Evolutionary conservation across 1,140 invertebrate genomes (phyloP), one percentile per base, ranked within the genome.

Genomic region (Capitella teleta): DNA sequence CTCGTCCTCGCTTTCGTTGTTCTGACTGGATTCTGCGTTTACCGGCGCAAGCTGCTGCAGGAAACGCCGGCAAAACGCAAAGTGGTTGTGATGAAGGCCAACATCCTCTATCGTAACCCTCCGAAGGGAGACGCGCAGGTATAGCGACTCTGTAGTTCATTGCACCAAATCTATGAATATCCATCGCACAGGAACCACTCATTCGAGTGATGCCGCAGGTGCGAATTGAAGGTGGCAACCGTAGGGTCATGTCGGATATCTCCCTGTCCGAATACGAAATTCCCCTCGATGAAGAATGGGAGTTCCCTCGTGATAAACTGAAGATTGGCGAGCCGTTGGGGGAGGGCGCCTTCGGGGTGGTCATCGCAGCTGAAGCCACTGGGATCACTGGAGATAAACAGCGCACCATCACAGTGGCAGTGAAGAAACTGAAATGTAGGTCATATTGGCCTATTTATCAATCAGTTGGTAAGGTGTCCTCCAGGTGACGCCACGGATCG

Each of bases 391-490:
- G 84, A 55, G 77, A 79, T 18, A 80, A 80, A 32, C 73, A 79
- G 32, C 77, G 76, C 5, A 80, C 78, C 18, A n/a, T n/a, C n/a
- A 82, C 87, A 5, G 93, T 98, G 0, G 95, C 95, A 32, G 92
- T 98, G 0, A 99, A 99, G 74, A 97, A 96, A 86, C 77, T 98
- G n/a, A 98, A 98, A 82, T 84, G 86, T 88, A 69, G n/a, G n/a
- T n/a, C n/a, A n/a, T n/a, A n/a, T n/a, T n/a, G n/a, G n/a, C n/a
- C n/a, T n/a, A n/a, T n/a, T n/a, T n/a, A n/a, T n/a, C n/a, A n/a
- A n/a, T n/a, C n/a, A n/a, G n/a, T n/a, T n/a, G n/a, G n/a, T n/a
- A n/a, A n/a, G n/a, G n/a, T n/a, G n/a, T n/a, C n/a, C 10, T 40
- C 0, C 67, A 87, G 88, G n/a, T 67, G 85, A 86, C 28, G 89